Evolutionary conservation across 2,797 vertebrate genomes (phyloP).

Genomic region (Dendrocincla tyrannina): DNA sequence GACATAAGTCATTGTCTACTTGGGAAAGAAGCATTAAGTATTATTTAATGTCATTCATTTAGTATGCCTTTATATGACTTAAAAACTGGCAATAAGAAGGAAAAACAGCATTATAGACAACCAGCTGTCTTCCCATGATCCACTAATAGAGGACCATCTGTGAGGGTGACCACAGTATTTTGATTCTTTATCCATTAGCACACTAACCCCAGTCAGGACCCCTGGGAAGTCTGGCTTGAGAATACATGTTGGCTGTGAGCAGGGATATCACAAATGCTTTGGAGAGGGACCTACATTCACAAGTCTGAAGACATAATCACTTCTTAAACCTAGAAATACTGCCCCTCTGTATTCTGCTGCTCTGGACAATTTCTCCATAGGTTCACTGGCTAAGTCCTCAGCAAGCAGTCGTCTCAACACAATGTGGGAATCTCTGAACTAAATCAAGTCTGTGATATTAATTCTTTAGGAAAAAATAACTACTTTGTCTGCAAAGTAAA

Average conservation of each 20-base stretch:
- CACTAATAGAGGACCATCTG: not conserved
- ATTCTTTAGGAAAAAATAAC: not conserved
- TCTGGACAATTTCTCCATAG: not conserved
- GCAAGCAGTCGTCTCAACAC: not conserved
- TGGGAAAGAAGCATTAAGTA: not conserved
- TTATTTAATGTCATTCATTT: not conserved
- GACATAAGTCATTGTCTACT: not conserved
- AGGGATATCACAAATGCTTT: not conserved
- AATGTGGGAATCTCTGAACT: not conserved
- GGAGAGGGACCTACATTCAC: not conserved
- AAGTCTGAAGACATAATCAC: not conserved
- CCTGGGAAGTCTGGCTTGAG: not conserved
- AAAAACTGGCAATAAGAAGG: not conserved
- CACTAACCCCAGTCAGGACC: not conserved
- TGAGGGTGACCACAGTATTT: not conserved
- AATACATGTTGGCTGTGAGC: not conserved
- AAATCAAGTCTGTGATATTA: not conserved
- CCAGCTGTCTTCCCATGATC: not conserved
- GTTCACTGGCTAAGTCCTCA: not conserved
- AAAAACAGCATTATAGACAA: not conserved
- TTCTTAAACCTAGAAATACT: not conserved
- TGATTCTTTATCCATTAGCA: not conserved
- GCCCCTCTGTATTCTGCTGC: not conserved
- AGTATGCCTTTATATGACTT: not conserved
- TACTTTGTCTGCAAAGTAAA: not conserved